These are phyloP conservation scores for Conus ventricosus DNA, from an alignment of 1,140 invertebrate genomes.

Conservation along the genomic window DNA sequence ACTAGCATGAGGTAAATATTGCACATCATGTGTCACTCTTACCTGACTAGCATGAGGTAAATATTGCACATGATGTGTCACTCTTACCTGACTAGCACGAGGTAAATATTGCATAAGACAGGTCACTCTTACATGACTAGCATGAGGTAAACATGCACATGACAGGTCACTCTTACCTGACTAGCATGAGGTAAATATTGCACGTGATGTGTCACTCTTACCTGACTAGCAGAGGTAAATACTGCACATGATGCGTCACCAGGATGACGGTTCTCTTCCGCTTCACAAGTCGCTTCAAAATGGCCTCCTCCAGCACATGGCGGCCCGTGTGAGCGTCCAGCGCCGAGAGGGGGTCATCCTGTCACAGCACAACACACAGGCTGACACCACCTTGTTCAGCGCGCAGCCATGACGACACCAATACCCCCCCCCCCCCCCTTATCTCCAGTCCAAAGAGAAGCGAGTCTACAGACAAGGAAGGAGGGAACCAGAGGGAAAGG, in stretches of 20 bases:
- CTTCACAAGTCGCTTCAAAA: slow-evolving; percentile 73
- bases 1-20: slow-evolving; percentile 81
- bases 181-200: too few relatives aligned
- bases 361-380: slow-evolving; percentile 73
- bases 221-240: slow-evolving; percentile 82
- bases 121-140: too few relatives aligned
- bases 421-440: not conserved
- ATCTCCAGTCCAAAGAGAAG: not conserved
- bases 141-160: too few relatives aligned
- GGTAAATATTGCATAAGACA: too few relatives aligned
- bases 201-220: slow-evolving; percentile 84
- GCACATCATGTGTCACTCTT: slow-evolving; percentile 83
- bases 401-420: not conserved
- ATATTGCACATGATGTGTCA: slow-evolving; percentile 74
- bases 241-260: slow-evolving; percentile 85
- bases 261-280: slow-evolving; percentile 85
- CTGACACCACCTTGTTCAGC: not conserved
- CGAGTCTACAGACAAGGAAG: not conserved
- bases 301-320: slow-evolving; percentile 95
- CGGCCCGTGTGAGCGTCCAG: slow-evolving; percentile 96
- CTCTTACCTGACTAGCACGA: slow-evolving; percentile 57
- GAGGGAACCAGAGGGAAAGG: too few relatives aligned
- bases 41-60: too few relatives aligned
- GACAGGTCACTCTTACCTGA: too few relatives aligned
- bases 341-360: slow-evolving; percentile 97